Evolutionary conservation across 23 tunicate genomes (phyloP).

Genomic region (Styela clava): DNA sequence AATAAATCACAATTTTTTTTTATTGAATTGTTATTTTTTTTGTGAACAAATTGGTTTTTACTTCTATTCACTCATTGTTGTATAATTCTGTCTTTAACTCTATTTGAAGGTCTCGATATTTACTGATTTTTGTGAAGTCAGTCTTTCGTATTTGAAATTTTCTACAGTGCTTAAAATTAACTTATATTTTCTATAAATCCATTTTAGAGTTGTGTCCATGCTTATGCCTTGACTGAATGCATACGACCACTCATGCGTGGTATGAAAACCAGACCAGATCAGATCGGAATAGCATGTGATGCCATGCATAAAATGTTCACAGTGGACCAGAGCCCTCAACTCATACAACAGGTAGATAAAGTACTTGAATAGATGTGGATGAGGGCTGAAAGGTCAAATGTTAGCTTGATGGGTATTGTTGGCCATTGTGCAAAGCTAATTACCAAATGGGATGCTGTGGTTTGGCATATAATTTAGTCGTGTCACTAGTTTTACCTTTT

Average conservation of each 20-base stretch:
- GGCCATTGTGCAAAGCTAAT: background rate
- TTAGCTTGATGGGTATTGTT: background rate
- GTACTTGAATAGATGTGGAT: constrained; percentile 3
- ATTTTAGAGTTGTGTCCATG: constrained; percentile 64
- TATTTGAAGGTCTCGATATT: too few relatives aligned
- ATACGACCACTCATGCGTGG: constrained; percentile 78
- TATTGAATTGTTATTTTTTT: too few relatives aligned
- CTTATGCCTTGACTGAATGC: constrained; percentile 58
- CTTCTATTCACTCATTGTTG: too few relatives aligned
- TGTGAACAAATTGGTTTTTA: too few relatives aligned
- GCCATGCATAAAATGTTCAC: constrained; percentile 76
- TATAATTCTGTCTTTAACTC: too few relatives aligned
- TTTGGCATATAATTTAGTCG: background rate
- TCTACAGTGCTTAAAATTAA: too few relatives aligned
- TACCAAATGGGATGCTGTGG: too few relatives aligned
- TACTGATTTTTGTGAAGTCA: too few relatives aligned
- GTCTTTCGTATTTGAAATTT: too few relatives aligned
- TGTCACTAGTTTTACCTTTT: background rate
- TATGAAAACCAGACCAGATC: constrained; percentile 90
- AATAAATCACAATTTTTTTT: too few relatives aligned
- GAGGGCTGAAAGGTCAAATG: background rate
- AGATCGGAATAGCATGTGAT: constrained; percentile 75
- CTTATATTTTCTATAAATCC: too few relatives aligned
- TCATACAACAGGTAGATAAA: constrained; percentile 74
- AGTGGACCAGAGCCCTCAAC: constrained; percentile 42